phyloP scores from a whole-genome alignment of 2,797 vertebrate genomes.

The Apogon hyalosoma region DNA sequence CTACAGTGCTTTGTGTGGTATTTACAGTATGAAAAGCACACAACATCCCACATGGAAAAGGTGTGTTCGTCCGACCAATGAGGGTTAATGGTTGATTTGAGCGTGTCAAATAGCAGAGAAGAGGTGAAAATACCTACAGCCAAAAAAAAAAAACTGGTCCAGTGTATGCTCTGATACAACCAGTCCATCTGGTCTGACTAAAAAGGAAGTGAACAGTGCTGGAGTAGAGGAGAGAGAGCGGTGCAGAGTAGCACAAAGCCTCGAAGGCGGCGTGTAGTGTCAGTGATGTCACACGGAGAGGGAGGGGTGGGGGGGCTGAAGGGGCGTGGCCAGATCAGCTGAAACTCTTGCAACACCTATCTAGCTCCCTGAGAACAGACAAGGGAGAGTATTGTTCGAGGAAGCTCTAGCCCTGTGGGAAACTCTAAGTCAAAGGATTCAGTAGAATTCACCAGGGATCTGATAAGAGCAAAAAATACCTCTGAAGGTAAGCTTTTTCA shows the following conservation, averaged over 20 bases:
- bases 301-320: conserved; percentile 69
- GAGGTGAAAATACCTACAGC: conserved; percentile 44
- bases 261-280: conserved; percentile 60
- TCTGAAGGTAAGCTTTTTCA: conserved; percentile 68
- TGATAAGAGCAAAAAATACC: conserved; percentile 43
- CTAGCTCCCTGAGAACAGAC: conserved; percentile 77
- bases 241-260: conserved; percentile 28
- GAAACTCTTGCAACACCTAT: conserved; percentile 89
- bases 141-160: conserved; percentile 8
- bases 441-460: conserved; percentile 61
- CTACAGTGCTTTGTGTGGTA: conserved; percentile 25
- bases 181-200: conserved; percentile 74
- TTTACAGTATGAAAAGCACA: conserved; percentile 48
- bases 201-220: conserved; percentile 37
- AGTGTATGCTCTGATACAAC: conserved; percentile 48
- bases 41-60: conserved; percentile 21
- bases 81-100: conserved; percentile 6
- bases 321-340: conserved; percentile 75
- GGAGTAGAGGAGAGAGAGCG: conserved; percentile 5
- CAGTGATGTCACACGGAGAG: conserved; percentile 83
- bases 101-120: conserved; percentile 33
- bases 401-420: conserved; percentile 83
- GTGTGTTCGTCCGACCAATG: conserved; percentile 2
- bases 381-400: conserved; percentile 85
- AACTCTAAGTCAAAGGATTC: conserved; percentile 75